Evolutionary conservation across 2,888 invertebrate species (phyloP).

Genomic region (Amphipoea lucens): DNA sequence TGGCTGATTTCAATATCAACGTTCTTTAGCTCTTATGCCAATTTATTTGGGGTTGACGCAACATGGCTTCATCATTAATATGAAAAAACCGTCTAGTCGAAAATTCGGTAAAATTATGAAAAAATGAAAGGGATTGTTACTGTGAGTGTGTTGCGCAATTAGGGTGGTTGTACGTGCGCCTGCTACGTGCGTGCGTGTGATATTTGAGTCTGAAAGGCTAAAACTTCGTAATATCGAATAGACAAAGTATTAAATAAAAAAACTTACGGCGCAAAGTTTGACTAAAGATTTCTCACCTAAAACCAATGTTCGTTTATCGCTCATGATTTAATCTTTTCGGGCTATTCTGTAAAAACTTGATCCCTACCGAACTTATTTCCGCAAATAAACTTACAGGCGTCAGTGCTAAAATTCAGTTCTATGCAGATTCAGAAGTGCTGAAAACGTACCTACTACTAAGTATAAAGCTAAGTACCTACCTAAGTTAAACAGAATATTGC

Average conservation of each 20-base stretch:
- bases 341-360: not conserved
- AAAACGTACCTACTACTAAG: not conserved
- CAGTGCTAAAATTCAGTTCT: not conserved
- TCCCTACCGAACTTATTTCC: not conserved
- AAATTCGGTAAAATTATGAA: not conserved
- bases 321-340: not conserved
- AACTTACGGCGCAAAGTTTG: not conserved
- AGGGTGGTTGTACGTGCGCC: not conserved
- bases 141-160: not conserved
- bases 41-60: not conserved
- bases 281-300: not conserved
- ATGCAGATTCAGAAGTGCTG: not conserved
- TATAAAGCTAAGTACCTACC: not conserved
- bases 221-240: not conserved
- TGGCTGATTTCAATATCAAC: not conserved
- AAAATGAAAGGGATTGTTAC: not conserved
- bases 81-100: not conserved
- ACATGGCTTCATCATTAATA: not conserved
- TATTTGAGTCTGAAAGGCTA: not conserved
- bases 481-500: slow-evolving; percentile 11
- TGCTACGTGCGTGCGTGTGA: not conserved
- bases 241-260: not conserved
- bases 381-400: not conserved
- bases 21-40: not conserved
- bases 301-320: not conserved